Evolutionary conservation across 2,888 invertebrate genomes (phyloP).

Genomic region (Tanytarsus gracilentus): DNA sequence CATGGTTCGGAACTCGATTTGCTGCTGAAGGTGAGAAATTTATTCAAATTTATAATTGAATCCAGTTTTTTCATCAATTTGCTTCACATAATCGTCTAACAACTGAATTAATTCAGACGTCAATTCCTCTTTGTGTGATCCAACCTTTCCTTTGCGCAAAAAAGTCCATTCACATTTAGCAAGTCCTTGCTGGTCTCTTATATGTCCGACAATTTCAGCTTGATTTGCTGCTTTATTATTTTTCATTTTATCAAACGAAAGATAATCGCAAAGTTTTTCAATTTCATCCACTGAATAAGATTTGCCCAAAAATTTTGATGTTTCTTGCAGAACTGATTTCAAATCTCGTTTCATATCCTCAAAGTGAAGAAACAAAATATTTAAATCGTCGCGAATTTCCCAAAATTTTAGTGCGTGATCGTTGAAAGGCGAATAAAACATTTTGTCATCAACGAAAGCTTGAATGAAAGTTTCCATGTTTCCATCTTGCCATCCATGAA

Average conservation of each 20-base stretch:
- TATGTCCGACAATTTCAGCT: neutral
- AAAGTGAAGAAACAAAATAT: conserved; percentile 39
- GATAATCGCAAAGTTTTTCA: conserved; percentile 34
- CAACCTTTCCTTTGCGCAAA: conserved; percentile 33
- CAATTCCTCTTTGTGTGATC: conserved; percentile 34
- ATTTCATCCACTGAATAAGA: conserved; percentile 33
- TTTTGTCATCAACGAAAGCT: conserved; percentile 34
- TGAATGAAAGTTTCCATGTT: conserved; percentile 32
- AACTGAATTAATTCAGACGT: conserved; percentile 31
- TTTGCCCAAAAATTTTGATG: conserved; percentile 35
- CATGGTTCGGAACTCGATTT: conserved; percentile 79
- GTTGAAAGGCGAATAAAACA: conserved; percentile 39
- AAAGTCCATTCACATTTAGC: conserved; percentile 30
- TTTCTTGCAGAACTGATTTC: conserved; percentile 34
- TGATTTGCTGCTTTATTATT: neutral
- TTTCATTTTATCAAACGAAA: conserved; percentile 37
- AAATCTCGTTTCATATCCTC: conserved; percentile 39
- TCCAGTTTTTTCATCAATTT: too few species aligned
- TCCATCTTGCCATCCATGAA: conserved; percentile 32
- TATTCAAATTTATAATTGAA: neutral
- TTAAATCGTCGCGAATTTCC: conserved; percentile 36
- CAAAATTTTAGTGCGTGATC: conserved; percentile 40
- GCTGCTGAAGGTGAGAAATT: conserved; percentile 47
- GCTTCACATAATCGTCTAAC: conserved; percentile 29
- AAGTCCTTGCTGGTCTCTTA: neutral